Conservation (phyloP, 2,113 vertebrate species). For the Grantiella picta region DNA sequence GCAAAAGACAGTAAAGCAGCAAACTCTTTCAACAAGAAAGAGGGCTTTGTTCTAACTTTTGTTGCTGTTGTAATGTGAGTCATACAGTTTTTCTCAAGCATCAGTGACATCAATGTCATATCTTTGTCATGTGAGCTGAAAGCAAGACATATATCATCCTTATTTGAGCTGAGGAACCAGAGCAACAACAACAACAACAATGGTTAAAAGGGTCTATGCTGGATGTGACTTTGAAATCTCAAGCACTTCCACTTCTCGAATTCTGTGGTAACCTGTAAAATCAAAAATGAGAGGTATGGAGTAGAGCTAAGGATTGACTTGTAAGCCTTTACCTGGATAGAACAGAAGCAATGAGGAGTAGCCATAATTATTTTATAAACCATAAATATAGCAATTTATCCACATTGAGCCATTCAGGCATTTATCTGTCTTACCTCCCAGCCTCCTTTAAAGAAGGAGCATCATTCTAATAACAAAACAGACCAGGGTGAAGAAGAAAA, state of each 20-base stretch:
- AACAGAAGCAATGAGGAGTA: not conserved
- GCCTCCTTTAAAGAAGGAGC: not conserved
- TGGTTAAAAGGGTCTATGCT: not conserved
- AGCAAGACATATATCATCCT: not conserved
- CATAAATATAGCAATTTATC: not conserved
- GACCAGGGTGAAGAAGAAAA: not conserved
- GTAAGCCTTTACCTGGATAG: not conserved
- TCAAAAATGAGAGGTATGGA: not conserved
- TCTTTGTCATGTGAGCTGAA: not conserved
- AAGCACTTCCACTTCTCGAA: not conserved
- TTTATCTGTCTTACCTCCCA: not conserved
- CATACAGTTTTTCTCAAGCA: conserved; percentile 17
- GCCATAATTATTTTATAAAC: not conserved
- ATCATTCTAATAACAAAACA: not conserved
- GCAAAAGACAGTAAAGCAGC: not conserved
- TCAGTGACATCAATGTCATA: not conserved
- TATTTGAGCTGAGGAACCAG: conserved; percentile 20
- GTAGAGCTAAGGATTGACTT: not conserved
- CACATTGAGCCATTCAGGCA: not conserved
- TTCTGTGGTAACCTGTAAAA: not conserved
- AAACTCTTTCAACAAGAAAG: conserved; percentile 13
- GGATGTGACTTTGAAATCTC: not conserved
- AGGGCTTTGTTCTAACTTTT: conserved; percentile 28
- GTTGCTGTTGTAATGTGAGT: not conserved
- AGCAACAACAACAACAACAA: not conserved